phyloP scores from a whole-genome alignment of 2,797 vertebrate genomes.

The Chromis chromis region DNA sequence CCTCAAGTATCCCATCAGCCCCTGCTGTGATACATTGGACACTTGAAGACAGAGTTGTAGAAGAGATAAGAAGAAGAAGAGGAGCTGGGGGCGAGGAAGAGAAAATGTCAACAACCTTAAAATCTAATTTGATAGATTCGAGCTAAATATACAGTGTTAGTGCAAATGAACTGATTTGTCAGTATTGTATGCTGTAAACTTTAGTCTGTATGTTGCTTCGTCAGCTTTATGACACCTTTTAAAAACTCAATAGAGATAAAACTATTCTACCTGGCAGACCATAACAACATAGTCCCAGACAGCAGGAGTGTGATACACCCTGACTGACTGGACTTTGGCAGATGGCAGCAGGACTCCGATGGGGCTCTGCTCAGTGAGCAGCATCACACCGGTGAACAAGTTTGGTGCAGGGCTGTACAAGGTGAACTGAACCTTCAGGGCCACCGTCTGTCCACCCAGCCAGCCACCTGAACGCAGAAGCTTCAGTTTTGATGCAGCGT shows the following conservation, averaged over 20 bases:
- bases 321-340: conserved; percentile 76
- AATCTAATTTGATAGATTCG: background rate
- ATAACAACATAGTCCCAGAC: conserved; percentile 64
- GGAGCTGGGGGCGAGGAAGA: conserved; percentile 73
- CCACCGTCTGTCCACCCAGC: conserved; percentile 64
- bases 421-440: conserved; percentile 78
- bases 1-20: conserved; percentile 75
- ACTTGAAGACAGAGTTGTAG: conserved; percentile 79
- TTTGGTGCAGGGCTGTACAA: conserved; percentile 80
- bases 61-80: conserved; percentile 82
- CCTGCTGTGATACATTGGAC: conserved; percentile 68
- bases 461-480: conserved; percentile 70
- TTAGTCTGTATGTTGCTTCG: background rate
- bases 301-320: conserved; percentile 63
- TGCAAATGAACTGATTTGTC: background rate
- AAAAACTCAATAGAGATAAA: background rate
- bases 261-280: conserved; percentile 81
- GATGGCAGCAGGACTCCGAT: conserved; percentile 68
- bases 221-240: background rate
- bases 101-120: background rate
- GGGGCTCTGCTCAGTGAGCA: conserved; percentile 66
- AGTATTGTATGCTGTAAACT: background rate
- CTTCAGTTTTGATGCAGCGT: conserved; percentile 64
- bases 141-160: background rate
- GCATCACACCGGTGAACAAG: conserved; percentile 81